phyloP scores from a whole-genome alignment of 2,888 invertebrate genomes.

The Strigamia transsilvanica region DNA sequence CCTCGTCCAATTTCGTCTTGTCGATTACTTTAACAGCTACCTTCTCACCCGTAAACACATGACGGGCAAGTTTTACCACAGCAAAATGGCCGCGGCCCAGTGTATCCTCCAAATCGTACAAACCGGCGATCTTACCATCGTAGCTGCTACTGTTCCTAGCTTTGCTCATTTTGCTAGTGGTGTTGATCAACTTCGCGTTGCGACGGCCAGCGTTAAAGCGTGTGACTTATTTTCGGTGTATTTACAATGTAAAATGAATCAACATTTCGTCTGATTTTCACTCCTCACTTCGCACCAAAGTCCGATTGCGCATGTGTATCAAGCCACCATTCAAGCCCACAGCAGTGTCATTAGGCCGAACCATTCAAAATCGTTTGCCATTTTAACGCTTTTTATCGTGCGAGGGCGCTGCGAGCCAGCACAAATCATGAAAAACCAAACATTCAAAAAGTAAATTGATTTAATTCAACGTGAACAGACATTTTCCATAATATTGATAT shows the following conservation, averaged over 20 bases:
- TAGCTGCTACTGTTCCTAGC: constrained; percentile 54
- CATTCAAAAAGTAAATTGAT: too few species aligned
- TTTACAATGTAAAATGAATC: constrained; percentile 17
- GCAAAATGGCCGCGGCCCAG: constrained; percentile 98
- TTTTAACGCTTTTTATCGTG: not conserved
- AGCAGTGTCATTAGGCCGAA: too few species aligned
- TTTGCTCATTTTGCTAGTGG: constrained; percentile 34
- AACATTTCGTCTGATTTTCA: constrained; percentile 21
- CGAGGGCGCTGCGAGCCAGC: not conserved
- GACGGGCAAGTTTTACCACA: constrained; percentile 95
- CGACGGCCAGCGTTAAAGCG: constrained; percentile 9
- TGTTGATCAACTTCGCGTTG: not conserved
- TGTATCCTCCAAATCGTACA: constrained; percentile 97
- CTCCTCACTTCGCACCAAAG: not conserved
- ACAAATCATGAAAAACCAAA: too few species aligned
- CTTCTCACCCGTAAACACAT: constrained; percentile 98
- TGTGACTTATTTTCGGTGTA: not conserved
- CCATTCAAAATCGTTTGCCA: not conserved
- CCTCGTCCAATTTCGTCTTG: constrained; percentile 95
- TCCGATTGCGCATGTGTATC: not conserved
- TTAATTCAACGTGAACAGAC: too few species aligned
- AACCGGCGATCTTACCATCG: constrained; percentile 90
- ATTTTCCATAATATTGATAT: too few species aligned
- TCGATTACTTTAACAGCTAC: constrained; percentile 97
- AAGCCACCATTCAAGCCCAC: not conserved